A percentile compares a stretch with the other conserved stretches of the same genome.
Evolutionary conservation across 2,113 vertebrate species (phyloP).

Genomic region (Corvus moneduloides): DNA sequence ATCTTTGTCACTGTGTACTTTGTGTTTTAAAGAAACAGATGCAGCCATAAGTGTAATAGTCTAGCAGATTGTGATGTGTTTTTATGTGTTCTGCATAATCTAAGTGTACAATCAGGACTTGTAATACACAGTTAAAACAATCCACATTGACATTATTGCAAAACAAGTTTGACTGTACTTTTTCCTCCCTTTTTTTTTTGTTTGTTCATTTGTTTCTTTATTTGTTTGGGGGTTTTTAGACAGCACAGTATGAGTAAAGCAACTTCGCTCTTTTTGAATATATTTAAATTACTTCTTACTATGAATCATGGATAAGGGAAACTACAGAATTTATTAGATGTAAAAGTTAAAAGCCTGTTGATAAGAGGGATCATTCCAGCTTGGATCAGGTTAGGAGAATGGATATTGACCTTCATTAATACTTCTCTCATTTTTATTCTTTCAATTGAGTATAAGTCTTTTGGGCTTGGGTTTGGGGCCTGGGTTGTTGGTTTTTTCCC

Average conservation of each 20-base stretch:
- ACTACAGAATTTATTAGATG: background rate
- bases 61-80: background rate
- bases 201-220: background rate
- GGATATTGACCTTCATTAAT: background rate
- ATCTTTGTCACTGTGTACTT: background rate
- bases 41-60: background rate
- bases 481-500: accelerated
- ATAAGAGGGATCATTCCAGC: background rate
- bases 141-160: background rate
- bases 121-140: background rate
- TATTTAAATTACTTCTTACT: background rate
- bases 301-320: background rate
- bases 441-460: background rate
- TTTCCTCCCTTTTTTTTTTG: background rate
- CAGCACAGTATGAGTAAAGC: background rate
- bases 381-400: background rate
- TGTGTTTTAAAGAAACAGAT: background rate
- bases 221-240: background rate
- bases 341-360: background rate
- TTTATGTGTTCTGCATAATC: background rate
- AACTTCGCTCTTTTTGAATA: background rate
- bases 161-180: background rate
- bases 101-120: background rate
- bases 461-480: background rate
- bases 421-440: background rate